These are phyloP conservation scores for Clusia tigrina DNA, from an alignment of 2,888 invertebrate genomes.

Conservation along the genomic window DNA sequence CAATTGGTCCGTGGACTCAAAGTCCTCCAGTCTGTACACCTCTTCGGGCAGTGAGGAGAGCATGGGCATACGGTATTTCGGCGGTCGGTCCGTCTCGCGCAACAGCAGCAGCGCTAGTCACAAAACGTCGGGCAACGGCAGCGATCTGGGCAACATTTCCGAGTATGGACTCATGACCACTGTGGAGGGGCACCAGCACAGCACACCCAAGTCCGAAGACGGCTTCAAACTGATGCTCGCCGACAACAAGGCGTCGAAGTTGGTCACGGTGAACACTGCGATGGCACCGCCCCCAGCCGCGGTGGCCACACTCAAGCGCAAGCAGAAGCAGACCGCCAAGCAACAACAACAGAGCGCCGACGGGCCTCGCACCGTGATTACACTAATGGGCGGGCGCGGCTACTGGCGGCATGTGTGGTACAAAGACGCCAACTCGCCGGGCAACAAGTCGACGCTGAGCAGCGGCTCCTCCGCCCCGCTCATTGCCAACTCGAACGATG, in stretches of 20 bases:
- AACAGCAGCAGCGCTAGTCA: constrained; percentile 81
- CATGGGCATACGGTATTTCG: constrained; percentile 71
- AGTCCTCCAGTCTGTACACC: constrained; percentile 81
- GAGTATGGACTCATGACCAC: constrained; percentile 65
- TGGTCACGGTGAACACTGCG: constrained; percentile 17
- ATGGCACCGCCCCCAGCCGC: constrained; percentile 42
- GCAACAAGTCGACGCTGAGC: constrained; percentile 33
- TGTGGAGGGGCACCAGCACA: constrained; percentile 54
- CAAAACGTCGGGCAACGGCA: constrained; percentile 65
- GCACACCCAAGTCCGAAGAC: constrained; percentile 54
- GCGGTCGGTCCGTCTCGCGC: constrained; percentile 73
- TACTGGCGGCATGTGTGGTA: constrained; percentile 84
- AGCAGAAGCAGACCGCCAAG: constrained; percentile 55
- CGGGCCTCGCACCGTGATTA: constrained; percentile 79
- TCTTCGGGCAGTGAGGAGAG: constrained; percentile 89
- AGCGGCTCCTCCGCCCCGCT: constrained; percentile 44
- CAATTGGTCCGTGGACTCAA: constrained; percentile 88
- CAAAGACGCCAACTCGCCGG: constrained; percentile 57
- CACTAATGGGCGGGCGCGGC: constrained; percentile 87
- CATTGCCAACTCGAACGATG: constrained; percentile 82
- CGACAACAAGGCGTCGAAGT: constrained; percentile 15
- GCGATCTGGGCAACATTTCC: constrained; percentile 67
- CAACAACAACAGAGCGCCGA: constrained; percentile 57
- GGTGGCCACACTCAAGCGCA: constrained; percentile 60
- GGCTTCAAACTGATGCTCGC: constrained; percentile 45